A percentile compares a stretch with the other conserved stretches of the same genome.
Conservation (phyloP, 23 tunicate species). For the Trididemnum nubilum region DNA sequence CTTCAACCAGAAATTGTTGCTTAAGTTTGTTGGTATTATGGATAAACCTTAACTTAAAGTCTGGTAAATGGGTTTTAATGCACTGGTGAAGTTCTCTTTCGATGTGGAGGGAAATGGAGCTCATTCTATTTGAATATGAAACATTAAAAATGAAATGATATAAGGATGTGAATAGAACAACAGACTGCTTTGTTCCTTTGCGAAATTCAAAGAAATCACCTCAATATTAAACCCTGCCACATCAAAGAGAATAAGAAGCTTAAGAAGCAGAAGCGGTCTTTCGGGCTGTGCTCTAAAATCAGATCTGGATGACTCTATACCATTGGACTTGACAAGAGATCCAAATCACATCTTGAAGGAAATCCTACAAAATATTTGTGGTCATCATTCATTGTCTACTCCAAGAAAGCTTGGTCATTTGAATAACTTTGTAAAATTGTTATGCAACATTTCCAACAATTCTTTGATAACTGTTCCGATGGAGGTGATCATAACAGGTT, state of each 20-base stretch:
- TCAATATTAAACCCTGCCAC: constrained; percentile 34
- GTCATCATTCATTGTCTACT: constrained; percentile 40
- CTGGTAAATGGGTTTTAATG: too few relatives aligned
- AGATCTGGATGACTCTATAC: constrained; percentile 51
- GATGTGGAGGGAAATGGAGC: too few relatives aligned
- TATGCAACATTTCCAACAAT: constrained; percentile 63
- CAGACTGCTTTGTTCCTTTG: too few relatives aligned
- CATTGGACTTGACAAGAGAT: constrained; percentile 60
- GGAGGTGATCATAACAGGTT: constrained; percentile 77
- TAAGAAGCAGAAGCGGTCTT: constrained; percentile 38
- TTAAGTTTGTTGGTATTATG: too few relatives aligned
- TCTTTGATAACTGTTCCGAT: constrained; percentile 46
- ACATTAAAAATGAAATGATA: too few relatives aligned
- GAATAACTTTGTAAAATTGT: constrained; percentile 72
- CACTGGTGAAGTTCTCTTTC: too few relatives aligned
- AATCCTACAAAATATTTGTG: constrained; percentile 51
- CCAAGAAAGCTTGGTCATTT: constrained; percentile 65
- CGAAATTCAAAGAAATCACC: background rate
- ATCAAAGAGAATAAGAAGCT: constrained; percentile 46
- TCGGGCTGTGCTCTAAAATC: constrained; percentile 19
- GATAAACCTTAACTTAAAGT: too few relatives aligned
- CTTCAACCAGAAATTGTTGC: too few relatives aligned
- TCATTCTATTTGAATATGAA: too few relatives aligned
- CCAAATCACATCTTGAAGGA: constrained; percentile 64
- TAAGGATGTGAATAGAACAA: too few relatives aligned